Percentiles rank a stretch among this genome's conserved stretches.
Conservation (phyloP, 2,888 invertebrate species). For the Onchidella celtica region DNA sequence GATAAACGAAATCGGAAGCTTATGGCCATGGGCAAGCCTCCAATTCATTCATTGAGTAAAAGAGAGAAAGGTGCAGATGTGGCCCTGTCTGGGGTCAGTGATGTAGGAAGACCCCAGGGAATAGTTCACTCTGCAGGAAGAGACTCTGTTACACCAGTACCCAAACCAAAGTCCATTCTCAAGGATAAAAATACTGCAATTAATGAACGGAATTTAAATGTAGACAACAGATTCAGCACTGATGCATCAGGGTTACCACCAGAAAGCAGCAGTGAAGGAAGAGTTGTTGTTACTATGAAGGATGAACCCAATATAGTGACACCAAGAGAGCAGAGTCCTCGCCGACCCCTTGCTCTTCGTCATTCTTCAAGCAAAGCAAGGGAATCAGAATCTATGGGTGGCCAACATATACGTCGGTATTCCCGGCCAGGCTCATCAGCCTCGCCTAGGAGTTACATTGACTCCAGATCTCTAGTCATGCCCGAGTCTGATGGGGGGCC, state of each 20-base stretch:
- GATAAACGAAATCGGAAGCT: constrained; percentile 67
- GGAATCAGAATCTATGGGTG: constrained; percentile 24
- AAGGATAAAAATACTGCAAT: constrained; percentile 48
- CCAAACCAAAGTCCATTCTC: constrained; percentile 52
- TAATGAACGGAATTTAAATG: constrained; percentile 47
- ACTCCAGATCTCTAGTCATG: constrained; percentile 46
- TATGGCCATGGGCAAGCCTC: constrained; percentile 63
- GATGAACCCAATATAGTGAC: constrained; percentile 35
- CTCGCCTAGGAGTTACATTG: constrained; percentile 37
- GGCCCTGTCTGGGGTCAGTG: constrained; percentile 16
- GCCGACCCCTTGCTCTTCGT: constrained; percentile 54
- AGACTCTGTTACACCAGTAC: not conserved
- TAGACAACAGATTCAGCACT: constrained; percentile 44
- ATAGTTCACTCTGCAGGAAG: not conserved
- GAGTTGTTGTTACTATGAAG: constrained; percentile 36
- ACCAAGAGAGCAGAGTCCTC: constrained; percentile 45
- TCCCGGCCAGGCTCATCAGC: constrained; percentile 32
- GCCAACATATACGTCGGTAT: constrained; percentile 47
- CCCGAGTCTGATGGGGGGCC: constrained; percentile 59
- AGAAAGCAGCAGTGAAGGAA: constrained; percentile 27
- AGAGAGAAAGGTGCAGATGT: constrained; percentile 45
- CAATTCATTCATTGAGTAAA: constrained; percentile 51
- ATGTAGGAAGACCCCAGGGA: not conserved
- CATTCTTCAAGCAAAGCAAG: constrained; percentile 25
- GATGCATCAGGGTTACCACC: constrained; percentile 31